Evolutionary conservation across 2,888 invertebrate genomes (phyloP).

Genomic region (Melinaea marsaeus): DNA sequence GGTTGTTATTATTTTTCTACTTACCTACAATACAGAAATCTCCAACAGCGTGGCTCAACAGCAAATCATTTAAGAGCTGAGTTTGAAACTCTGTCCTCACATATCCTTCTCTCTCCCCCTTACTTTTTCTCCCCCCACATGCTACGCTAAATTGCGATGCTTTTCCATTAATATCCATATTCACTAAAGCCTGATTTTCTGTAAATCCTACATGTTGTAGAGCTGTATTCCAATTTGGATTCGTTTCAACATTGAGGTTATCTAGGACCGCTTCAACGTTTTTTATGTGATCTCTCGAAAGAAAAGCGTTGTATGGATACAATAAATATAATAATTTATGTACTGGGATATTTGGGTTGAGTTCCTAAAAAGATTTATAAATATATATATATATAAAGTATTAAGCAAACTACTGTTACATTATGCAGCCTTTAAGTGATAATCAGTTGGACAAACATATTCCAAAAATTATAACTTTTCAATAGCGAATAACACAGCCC

Average conservation of each 20-base stretch:
- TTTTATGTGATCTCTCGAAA: conserved; percentile 85
- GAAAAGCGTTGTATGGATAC: conserved; percentile 90
- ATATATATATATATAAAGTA: too few relatives aligned
- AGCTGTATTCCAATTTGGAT: conserved; percentile 45
- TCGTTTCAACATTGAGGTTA: conserved; percentile 75
- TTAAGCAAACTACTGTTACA: too few relatives aligned
- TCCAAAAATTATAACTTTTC: too few relatives aligned
- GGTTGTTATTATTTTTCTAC: conserved; percentile 28
- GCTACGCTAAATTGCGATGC: conserved; percentile 64
- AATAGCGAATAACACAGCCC: too few relatives aligned
- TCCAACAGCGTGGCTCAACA: conserved; percentile 86
- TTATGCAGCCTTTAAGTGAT: too few relatives aligned
- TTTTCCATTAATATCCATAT: conserved; percentile 59
- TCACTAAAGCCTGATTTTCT: conserved; percentile 58
- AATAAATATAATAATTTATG: conserved; percentile 85
- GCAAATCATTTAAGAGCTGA: conserved; percentile 84
- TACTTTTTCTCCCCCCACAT: conserved; percentile 49
- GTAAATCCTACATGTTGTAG: conserved; percentile 48
- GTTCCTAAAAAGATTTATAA: conserved; percentile 77
- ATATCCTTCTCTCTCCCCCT: conserved; percentile 46
- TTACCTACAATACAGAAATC: conserved; percentile 91
- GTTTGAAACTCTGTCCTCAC: conserved; percentile 90
- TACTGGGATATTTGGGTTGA: conserved; percentile 81
- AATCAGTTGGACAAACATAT: too few relatives aligned
- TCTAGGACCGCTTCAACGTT: conserved; percentile 84